Conservation (phyloP, 2,888 invertebrate species). For the Mayetiola destructor region DNA sequence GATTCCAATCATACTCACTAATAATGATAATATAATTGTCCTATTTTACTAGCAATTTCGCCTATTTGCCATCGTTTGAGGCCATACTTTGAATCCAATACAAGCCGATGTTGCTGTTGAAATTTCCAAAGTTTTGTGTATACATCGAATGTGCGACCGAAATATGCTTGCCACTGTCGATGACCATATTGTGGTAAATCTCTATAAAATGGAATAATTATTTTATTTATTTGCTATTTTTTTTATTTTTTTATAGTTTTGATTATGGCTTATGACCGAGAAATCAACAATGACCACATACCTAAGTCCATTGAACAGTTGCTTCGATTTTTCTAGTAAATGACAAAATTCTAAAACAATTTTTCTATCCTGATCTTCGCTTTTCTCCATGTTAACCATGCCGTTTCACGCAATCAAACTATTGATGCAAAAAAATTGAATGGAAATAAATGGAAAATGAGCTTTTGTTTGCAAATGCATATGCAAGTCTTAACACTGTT, state of each 20-base stretch:
- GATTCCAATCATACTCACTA: constrained; percentile 52
- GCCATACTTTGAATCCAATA: constrained; percentile 84
- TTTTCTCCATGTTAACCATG: constrained; percentile 63
- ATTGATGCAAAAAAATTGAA: not conserved
- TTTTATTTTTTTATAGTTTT: not conserved
- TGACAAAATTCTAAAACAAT: constrained; percentile 93
- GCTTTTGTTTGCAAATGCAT: no score
- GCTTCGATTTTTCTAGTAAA: constrained; percentile 90
- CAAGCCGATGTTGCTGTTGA: constrained; percentile 87
- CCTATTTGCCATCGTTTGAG: constrained; percentile 97
- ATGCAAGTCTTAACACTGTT: no score
- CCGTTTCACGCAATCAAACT: constrained; percentile 24
- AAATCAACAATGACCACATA: no score
- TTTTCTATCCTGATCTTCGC: constrained; percentile 78
- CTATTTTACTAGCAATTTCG: constrained; percentile 96
- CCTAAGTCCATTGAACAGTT: constrained; percentile 91
- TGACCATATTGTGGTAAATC: constrained; percentile 94
- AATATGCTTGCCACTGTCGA: constrained; percentile 95
- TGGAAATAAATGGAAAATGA: no score
- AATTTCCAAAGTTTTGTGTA: constrained; percentile 97
- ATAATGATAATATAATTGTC: constrained; percentile 95
- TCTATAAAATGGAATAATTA: constrained; percentile 39
- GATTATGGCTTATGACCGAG: not conserved
- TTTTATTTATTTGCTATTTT: not conserved
- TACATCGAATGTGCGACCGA: constrained; percentile 91